Evolutionary conservation across 2,888 invertebrate species (phyloP).

Genomic region (Perizoma flavofasciatum): DNA sequence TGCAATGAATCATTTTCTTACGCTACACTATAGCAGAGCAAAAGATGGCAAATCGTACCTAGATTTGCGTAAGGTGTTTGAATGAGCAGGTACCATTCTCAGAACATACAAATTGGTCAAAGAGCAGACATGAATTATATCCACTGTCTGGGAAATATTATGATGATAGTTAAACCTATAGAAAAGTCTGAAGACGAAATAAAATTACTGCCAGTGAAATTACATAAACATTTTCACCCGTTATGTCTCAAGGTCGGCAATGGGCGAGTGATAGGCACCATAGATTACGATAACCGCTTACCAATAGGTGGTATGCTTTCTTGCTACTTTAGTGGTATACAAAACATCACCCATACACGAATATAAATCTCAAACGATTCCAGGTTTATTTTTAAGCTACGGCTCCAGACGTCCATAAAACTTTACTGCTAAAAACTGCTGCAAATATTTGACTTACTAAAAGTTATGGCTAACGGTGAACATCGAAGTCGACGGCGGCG

Average conservation of each 20-base stretch:
- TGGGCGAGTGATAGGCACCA: too few species aligned
- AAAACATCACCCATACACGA: slow-evolving; percentile 3
- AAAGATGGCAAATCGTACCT: not conserved
- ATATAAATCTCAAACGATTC: slow-evolving; percentile 7
- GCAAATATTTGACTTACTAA: slow-evolving; percentile 22
- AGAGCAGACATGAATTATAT: too few species aligned
- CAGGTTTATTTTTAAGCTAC: slow-evolving; percentile 7
- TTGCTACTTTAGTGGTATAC: too few species aligned
- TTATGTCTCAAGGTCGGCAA: too few species aligned
- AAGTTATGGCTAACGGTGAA: slow-evolving; percentile 35
- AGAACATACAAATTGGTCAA: too few species aligned
- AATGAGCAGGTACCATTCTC: too few species aligned
- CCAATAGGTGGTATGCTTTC: too few species aligned
- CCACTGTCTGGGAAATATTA: too few species aligned
- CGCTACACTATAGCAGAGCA: slow-evolving; percentile 16
- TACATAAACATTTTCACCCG: too few species aligned
- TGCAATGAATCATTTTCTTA: slow-evolving; percentile 22
- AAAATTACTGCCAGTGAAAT: not conserved
- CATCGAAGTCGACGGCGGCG: slow-evolving; percentile 42
- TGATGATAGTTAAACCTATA: too few species aligned
- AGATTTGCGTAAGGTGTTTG: too few species aligned
- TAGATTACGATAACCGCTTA: too few species aligned
- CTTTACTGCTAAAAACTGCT: slow-evolving; percentile 20
- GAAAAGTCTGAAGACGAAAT: not conserved
- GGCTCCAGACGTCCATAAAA: slow-evolving; percentile 25